Base-by-base conservation (phyloP, 2,797 vertebrate species). In the Eurystomus glaucurus region DNA sequence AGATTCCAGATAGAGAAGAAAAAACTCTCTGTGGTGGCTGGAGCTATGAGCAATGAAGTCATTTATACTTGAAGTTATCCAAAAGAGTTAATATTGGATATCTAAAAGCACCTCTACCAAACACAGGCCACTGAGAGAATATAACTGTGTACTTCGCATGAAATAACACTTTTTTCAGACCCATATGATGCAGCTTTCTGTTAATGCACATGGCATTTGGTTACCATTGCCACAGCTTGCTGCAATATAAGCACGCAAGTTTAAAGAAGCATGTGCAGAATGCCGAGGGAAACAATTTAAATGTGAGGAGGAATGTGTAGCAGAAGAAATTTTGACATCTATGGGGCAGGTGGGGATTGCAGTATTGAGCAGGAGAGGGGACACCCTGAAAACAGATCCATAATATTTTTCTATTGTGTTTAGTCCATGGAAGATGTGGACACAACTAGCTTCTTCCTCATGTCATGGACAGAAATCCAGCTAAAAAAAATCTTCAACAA, bases 271-370 rank as follows among this genome's bases (percentile, higher is more conserved):
- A 68, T 10, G 13, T 8, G 28, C 20, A 72, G 14, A 89, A 66
- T 5, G 5, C 10, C 45, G 35, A 45, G 66, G 37, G 16, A 81
- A 90, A 79, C 10, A 33, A 77, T 55, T 58, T 43, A 54, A n/a
- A 10, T 19, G 11, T 45, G 7, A 75, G 20, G 11, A 76, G 5
- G 14, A 88, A 43, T 9, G 61, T 0, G 4, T 8, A 3, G 6
- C 21, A 65, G 41, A 50, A 72, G 61, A 78, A 66, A 85, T 62
- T 75, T 41, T 69, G 28, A 54, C 25, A n/a, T 58, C 6, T 55
- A 9, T 15, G 4, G 23, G 10, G 17, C 51, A 86, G 0, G 0
- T 41, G 25, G 18, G 46, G 16, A 28, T 13, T 69, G 26, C 43
- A 60, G 26, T 48, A 60, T 11, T 25, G 26, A 75, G 21, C 29